phyloP scores from a whole-genome alignment of 2,888 invertebrate genomes.

The Platycnemis pennipes region DNA sequence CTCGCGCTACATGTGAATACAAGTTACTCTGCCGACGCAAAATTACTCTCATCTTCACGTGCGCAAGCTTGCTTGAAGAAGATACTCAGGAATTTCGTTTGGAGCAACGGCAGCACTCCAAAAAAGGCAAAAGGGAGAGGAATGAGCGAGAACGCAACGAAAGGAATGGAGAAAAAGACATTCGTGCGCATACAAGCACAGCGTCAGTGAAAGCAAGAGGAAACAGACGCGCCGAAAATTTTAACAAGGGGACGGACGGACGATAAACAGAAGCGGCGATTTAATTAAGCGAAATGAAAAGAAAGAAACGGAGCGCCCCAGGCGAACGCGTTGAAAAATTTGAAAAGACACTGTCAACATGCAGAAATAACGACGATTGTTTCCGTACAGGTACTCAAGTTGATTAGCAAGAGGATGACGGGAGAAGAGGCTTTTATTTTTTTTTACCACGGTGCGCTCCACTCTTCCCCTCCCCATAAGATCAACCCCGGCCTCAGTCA shows the following conservation, averaged over 20 bases:
- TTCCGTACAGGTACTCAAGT: constrained; percentile 29
- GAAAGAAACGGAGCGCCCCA: not conserved
- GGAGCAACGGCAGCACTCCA: not conserved
- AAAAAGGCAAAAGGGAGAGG: not conserved
- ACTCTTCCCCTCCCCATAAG: too few relatives aligned
- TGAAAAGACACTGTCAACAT: not conserved
- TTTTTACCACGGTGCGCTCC: too few relatives aligned
- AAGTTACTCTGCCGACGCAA: too few relatives aligned
- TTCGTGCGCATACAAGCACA: not conserved
- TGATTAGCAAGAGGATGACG: too few relatives aligned
- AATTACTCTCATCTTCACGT: not conserved
- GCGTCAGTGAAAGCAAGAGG: not conserved
- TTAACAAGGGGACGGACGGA: not conserved
- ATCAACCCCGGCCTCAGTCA: too few relatives aligned
- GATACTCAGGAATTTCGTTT: not conserved
- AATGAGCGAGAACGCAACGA: not conserved
- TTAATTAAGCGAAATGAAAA: not conserved
- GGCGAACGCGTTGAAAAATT: not conserved
- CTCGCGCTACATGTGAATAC: not conserved
- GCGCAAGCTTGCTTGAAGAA: not conserved
- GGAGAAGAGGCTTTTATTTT: too few relatives aligned
- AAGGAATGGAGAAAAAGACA: too few relatives aligned
- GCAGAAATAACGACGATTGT: not conserved
- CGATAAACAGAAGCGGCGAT: not conserved
- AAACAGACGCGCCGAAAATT: not conserved